Evolutionary conservation across 2,888 invertebrate genomes (phyloP), one percentile per base, ranked within the genome.

Genomic region (Crematogaster levior): DNA sequence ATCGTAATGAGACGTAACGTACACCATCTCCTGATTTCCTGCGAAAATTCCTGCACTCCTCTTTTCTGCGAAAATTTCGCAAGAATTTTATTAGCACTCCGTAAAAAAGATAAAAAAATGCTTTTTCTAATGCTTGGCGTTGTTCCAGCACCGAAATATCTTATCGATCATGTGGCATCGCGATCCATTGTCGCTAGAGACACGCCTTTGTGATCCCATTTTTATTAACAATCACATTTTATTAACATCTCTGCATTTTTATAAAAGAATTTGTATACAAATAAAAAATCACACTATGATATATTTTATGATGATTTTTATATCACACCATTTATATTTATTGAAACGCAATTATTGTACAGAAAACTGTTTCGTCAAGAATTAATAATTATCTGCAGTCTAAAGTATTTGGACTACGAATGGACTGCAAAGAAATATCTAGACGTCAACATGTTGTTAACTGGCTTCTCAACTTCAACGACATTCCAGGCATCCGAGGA

Each of bases 401-500:
- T 24, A 51, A 37, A 37, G 24, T 46, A 7, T 74, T 60, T 27
- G 7, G 3, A 18, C 4, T 10, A 21, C 51, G 10, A 51, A 51
- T 51, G 9, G 7, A 34, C n/a, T 30, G 27, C 1, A 4, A 61
- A 34, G 30, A 6, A 4, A 34, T 21, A 48, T 37, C 6, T 60
- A 37, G 0, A 43, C 46, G 5, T 66, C 9, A n/a, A n/a, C 24
- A 74, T 30, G 18, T 34, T 46, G 7, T 43, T 27, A 51, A 43
- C 21, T 24, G 3, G 1, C 53, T 6, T 30, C 7, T 66, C 12
- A 34, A 34, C 53, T 72, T n/a, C 34, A 56, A 79, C 43, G 7
- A 30, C 81, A 70, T 91, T 90, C 18, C 87, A 94, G 94, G 94
- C 94, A 43, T 94, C 94, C 27, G 94, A 94, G 83, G 94, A 94